Evolutionary conservation across 2,888 invertebrate species (phyloP).

Genomic region (Resseliella maxima): DNA sequence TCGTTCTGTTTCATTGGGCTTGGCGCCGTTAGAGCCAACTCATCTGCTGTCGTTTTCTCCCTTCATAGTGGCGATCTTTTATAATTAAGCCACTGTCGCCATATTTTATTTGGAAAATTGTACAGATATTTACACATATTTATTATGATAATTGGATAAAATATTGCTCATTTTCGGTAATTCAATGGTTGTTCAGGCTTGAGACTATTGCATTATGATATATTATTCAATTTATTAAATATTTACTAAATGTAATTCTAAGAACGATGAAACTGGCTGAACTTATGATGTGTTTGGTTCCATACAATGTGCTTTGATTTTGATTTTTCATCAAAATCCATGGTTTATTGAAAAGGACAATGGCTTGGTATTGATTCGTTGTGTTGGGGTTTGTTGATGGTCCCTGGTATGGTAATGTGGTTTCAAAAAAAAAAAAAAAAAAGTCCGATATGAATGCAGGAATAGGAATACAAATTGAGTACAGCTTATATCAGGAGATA

Average conservation of each 20-base stretch:
- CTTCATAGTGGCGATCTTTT: background rate
- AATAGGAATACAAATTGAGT: background rate
- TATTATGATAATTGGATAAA: background rate
- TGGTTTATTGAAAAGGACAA: background rate
- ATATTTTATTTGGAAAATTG: background rate
- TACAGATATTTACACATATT: slow-evolving; percentile 42
- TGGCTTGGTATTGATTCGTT: background rate
- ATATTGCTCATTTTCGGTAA: background rate
- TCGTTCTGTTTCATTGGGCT: no score
- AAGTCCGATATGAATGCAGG: background rate
- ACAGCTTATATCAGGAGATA: background rate
- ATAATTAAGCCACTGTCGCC: no score
- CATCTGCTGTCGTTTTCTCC: background rate
- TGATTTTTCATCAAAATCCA: no score
- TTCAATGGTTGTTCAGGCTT: background rate
- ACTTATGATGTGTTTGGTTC: background rate
- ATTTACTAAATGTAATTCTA: no score
- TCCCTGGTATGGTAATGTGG: slow-evolving; percentile 28
- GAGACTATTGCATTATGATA: background rate
- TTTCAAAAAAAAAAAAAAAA: no score
- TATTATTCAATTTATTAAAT: background rate
- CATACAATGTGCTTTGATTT: background rate
- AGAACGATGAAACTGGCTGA: no score
- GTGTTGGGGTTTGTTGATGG: slow-evolving; percentile 2
- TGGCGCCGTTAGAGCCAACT: no score